Evolutionary conservation across 2,888 invertebrate species (phyloP), one percentile per base, ranked within the genome.

Genomic region (Napeogenes inachia): DNA sequence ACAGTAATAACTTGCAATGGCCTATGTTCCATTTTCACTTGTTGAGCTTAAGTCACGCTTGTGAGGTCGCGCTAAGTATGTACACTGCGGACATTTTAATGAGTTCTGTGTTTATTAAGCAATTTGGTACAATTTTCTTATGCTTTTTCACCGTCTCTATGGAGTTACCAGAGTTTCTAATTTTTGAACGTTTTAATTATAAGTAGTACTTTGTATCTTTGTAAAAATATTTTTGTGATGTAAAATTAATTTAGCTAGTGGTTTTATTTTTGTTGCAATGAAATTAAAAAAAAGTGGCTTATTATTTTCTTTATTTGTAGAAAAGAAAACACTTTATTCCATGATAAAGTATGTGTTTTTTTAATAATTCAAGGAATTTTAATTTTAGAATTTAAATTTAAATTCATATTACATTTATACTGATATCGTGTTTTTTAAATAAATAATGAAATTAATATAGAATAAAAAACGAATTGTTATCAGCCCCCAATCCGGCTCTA

Each of bases 401-500:
- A 6, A 38, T 38, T 3, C 8, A 38, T 3, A 3, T 38, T 38
- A 21, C 21, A 21, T 21, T 21, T 21, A 21, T 21, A 21, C 21
- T 21, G 21, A 38, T 47, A 47, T n/a, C 8, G 8, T 47, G 21
- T 47, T 13, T 13, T n/a, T 47, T 1, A 13, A 50, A 35, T 57
- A 4, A 57, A 10, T 13, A 1, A 1, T 21, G 21, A 10, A 4
- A 53, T 50, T 56, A 13, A 45, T 10, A 10, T 42, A 12, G 5
- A 10, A 42, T 42, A 42, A 42, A 10, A 10, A 10, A 42, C 8
- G 21, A 12, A 50, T 65, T 61, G 54, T 64, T 30, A 12, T n/a
- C 80, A 89, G 89, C 87, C 89, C 45, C 71, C 83, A 56, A 86
- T 88, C 66, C 86, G 89, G 38, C 74, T 88, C 59, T 90, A 83